Evolutionary conservation across 2,888 invertebrate genomes (phyloP).

Genomic region (Yponomeuta malinellus): DNA sequence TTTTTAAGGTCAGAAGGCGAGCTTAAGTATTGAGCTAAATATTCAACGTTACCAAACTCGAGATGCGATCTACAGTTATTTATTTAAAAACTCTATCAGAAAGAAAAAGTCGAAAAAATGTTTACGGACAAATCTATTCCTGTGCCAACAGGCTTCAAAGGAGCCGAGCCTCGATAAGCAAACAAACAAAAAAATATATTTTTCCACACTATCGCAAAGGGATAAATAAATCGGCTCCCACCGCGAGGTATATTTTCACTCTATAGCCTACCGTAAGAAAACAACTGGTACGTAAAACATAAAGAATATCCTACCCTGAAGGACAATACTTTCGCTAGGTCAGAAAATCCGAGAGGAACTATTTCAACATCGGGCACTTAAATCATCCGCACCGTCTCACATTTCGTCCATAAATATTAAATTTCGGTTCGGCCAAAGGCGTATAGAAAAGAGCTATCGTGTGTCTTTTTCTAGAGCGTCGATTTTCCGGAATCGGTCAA

Average conservation of each 20-base stretch:
- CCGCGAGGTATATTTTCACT: conserved; percentile 61
- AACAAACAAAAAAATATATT: conserved; percentile 66
- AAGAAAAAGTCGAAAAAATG: conserved; percentile 8
- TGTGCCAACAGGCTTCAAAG: conserved; percentile 65
- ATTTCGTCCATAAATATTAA: conserved; percentile 75
- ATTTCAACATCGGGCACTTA: conserved; percentile 73
- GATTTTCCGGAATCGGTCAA: conserved; percentile 71
- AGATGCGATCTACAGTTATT: not conserved
- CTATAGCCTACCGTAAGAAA: conserved; percentile 42
- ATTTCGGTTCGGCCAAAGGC: conserved; percentile 61
- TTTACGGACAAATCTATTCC: conserved; percentile 22
- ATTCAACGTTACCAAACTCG: no score
- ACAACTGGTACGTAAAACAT: conserved; percentile 70
- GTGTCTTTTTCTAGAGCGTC: conserved; percentile 62
- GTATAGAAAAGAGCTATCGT: conserved; percentile 65
- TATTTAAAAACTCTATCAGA: conserved; percentile 2
- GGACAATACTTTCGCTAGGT: conserved; percentile 70
- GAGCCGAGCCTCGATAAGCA: conserved; percentile 64
- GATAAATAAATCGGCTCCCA: conserved; percentile 65
- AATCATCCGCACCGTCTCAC: conserved; percentile 72
- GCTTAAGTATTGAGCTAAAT: no score
- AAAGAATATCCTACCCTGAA: conserved; percentile 30
- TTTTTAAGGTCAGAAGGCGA: no score
- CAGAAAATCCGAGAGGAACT: conserved; percentile 71
- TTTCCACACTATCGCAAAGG: conserved; percentile 57